phyloP scores from a whole-genome alignment of 2,113 vertebrate species.

The Tyrannus savana region DNA sequence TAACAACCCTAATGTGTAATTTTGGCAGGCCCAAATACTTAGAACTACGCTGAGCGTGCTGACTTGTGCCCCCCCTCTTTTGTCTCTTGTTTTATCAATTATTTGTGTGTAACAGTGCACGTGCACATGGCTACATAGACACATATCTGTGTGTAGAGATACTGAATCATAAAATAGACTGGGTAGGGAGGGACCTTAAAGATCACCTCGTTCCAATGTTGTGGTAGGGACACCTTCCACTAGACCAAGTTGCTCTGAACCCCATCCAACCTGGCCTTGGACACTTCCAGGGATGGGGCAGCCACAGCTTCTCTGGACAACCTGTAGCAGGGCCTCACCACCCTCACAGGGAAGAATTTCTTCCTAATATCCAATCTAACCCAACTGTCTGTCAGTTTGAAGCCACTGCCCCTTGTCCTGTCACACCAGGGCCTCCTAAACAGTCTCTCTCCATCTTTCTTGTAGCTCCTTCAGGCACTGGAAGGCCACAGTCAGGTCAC shows the following conservation, averaged over 20 bases:
- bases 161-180: neutral
- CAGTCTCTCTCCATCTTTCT: neutral
- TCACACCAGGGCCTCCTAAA: neutral
- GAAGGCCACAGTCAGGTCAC: neutral
- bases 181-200: neutral
- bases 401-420: neutral
- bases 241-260: neutral
- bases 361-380: neutral
- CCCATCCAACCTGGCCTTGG: neutral
- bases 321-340: neutral
- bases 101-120: neutral
- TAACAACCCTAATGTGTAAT: neutral
- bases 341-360: neutral
- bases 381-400: too few species aligned
- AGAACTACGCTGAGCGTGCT: neutral
- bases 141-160: neutral
- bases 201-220: neutral
- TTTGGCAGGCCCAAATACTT: neutral
- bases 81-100: neutral
- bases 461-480: neutral
- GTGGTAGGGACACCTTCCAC: neutral
- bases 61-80: neutral
- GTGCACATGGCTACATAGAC: rapidly evolving
- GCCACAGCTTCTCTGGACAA: neutral
- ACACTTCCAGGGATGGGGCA: neutral